A percentile compares a stretch with the other conserved stretches of the same genome.
Conservation (phyloP, 2,888 invertebrate species). For the Elegia similella region DNA sequence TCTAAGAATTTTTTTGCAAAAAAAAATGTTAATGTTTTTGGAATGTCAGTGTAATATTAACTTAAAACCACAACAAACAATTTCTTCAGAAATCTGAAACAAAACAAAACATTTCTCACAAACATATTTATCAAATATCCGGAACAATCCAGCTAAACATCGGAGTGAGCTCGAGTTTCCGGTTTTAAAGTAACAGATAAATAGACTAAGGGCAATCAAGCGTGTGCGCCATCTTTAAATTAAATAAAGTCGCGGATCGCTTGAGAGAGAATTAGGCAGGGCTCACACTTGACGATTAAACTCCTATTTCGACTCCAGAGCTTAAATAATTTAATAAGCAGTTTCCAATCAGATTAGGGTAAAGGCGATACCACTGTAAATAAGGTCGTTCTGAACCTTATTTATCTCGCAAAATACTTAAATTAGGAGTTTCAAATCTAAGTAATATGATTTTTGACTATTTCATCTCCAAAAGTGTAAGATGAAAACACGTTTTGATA, state of each 20-base stretch:
- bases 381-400: too few species aligned
- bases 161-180: slow-evolving; percentile 26
- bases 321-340: too few species aligned
- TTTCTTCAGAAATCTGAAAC: neutral
- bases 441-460: too few species aligned
- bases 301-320: too few species aligned
- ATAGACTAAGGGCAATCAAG: slow-evolving; percentile 31
- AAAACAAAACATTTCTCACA: slow-evolving; percentile 14
- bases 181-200: slow-evolving; percentile 26
- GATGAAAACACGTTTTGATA: too few species aligned
- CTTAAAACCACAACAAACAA: neutral
- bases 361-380: too few species aligned
- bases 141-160: slow-evolving; percentile 19
- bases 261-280: neutral
- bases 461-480: too few species aligned
- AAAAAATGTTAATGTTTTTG: too few species aligned
- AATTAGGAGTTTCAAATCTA: too few species aligned
- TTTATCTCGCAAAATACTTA: too few species aligned
- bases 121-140: slow-evolving; percentile 20
- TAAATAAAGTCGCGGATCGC: slow-evolving; percentile 42
- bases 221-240: slow-evolving; percentile 45
- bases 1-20: too few species aligned
- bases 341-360: too few species aligned
- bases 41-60: neutral
- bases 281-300: neutral